Base-by-base conservation (phyloP, 2,888 invertebrate genomes). In the Subacronicta megacephala region DNA sequence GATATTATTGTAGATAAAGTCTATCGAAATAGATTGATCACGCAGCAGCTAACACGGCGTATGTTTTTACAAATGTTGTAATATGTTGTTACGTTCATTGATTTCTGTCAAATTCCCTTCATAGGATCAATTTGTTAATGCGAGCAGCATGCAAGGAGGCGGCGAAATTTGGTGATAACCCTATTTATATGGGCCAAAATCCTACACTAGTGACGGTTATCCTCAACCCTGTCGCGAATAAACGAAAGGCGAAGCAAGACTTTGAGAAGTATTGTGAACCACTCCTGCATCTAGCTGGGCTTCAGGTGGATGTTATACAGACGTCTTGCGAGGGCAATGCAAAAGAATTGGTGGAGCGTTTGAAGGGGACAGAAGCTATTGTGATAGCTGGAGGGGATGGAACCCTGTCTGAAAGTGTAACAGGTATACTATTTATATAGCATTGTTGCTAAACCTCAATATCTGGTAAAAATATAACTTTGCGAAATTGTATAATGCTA, bases 351-450 rank as follows among this genome's bases (percentile, higher is more conserved):
- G 96, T 98, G 60, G 96, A 97, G 77, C 95, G 96, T 57, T 92
- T 99, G 71, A 95, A 95, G 35, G 95, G 96, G 7, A 97, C 97
- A 0, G 98, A 98, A 92, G 97, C 97, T 33, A 96, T 99, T 55
- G 95, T 99, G 46, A 96, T 99, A 0, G 99, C 98, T 45, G 99
- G 99, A 3, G 99, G 99, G 2, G 98, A 99, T 95, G 99, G 99
- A 0, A 98, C 99, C 0, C 85, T 99, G 0, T 97, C 97, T 0
- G 99, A 99, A 94, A 97, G 98, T 58, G 93, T 97, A 29, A 97
- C 97, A 51, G 95, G 95, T 94, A 78, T 10, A 10, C 26, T 10
- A 26, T 26, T 10, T 26, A 26, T n/a, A n/a, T n/a, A n/a, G n/a
- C n/a, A n/a, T n/a, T n/a, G n/a, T n/a, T n/a, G n/a, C n/a, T n/a